Percentiles rank a stretch among this genome's conserved stretches.
These are phyloP conservation scores for Eupithecia abbreviata DNA, from an alignment of 2,888 invertebrate genomes.

Conservation along the genomic window DNA sequence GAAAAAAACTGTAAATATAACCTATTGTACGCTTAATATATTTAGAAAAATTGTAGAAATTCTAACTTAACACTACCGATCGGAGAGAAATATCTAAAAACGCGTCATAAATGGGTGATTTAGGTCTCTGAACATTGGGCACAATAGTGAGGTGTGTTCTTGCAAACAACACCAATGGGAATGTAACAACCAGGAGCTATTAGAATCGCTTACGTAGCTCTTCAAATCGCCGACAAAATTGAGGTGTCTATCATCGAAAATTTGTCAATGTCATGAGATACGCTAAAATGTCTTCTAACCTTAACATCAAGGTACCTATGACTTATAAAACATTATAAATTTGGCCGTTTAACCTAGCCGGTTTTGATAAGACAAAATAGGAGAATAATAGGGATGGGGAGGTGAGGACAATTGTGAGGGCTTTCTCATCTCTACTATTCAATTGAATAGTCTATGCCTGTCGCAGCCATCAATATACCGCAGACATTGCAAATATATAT, in stretches of 20 bases:
- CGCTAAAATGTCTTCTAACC: constrained; percentile 33
- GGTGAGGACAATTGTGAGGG: constrained; percentile 34
- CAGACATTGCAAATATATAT: constrained; percentile 19
- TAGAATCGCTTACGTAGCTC: constrained; percentile 27
- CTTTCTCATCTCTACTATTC: constrained; percentile 21
- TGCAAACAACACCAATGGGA: constrained; percentile 38
- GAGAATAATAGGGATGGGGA: constrained; percentile 27
- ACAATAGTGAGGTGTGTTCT: constrained; percentile 50
- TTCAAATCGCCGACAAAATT: constrained; percentile 26
- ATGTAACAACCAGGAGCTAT: constrained; percentile 39
- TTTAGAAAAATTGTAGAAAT: constrained; percentile 67
- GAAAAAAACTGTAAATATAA: constrained; percentile 60
- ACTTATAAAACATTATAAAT: constrained; percentile 19
- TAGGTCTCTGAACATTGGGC: constrained; percentile 57
- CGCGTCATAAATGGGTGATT: constrained; percentile 50
- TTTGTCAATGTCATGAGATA: constrained; percentile 34
- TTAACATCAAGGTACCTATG: constrained; percentile 35
- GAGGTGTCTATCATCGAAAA: constrained; percentile 20
- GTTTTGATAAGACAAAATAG: constrained; percentile 23
- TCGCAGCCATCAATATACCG: constrained; percentile 10
- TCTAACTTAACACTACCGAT: constrained; percentile 71
- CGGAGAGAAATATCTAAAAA: constrained; percentile 62
- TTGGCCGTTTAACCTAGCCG: constrained; percentile 14
- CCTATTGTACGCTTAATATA: constrained; percentile 73
- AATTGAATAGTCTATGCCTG: constrained; percentile 17